Evolutionary conservation across 2,113 vertebrate species (phyloP).

Genomic region (Scytalopus superciliaris): DNA sequence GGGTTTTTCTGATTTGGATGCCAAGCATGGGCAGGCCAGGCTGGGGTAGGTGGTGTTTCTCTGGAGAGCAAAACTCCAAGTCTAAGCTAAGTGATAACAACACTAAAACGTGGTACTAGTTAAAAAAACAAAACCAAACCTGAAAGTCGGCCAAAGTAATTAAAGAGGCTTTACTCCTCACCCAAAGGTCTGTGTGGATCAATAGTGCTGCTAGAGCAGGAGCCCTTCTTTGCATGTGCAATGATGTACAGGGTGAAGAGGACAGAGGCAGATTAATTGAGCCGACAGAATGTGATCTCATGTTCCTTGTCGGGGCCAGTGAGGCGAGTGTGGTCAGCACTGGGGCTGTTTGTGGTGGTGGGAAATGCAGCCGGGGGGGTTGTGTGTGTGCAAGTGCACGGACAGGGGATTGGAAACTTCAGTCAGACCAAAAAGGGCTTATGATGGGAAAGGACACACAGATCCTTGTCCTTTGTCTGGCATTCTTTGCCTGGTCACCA

Average conservation of each 20-base stretch:
- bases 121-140: background rate
- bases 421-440: background rate
- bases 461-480: background rate
- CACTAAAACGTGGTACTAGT: constrained; percentile 3
- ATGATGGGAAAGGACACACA: background rate
- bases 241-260: constrained; percentile 14
- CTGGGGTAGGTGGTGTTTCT: constrained; percentile 2
- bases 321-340: background rate
- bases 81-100: constrained; percentile 75
- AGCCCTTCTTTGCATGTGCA: constrained; percentile 35
- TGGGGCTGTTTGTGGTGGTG: background rate
- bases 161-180: constrained; percentile 63
- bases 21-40: background rate
- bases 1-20: constrained; percentile 58
- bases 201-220: constrained; percentile 1
- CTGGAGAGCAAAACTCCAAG: constrained; percentile 72
- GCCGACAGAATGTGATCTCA: background rate
- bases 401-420: background rate
- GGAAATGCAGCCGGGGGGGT: fast-evolving
- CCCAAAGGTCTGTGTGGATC: constrained; percentile 43
- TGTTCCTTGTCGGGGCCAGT: background rate
- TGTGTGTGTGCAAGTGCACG: background rate
- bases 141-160: constrained; percentile 67
- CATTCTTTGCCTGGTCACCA: background rate
- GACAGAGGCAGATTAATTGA: constrained; percentile 26